Base-by-base conservation (phyloP, 2,113 vertebrate genomes). In the Tragelaphus scriptus region DNA sequence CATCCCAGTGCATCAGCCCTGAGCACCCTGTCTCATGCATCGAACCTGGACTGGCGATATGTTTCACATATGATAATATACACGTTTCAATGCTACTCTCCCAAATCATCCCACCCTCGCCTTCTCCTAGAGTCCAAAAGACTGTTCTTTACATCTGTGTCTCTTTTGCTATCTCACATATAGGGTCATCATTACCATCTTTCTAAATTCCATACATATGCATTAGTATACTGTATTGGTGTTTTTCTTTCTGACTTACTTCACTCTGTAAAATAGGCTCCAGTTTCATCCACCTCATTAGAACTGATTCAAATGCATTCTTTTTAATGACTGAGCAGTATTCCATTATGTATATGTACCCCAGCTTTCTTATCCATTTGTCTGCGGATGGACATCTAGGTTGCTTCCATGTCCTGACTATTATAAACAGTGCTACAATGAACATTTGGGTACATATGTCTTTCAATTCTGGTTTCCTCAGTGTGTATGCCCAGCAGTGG, bases 181-280 rank as follows among this genome's bases (percentile, higher is more conserved):
- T 5, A 68, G 16, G 16, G 16, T n/a, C 4, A n/a, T n/a, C 16
- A 0, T 19, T 68, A n/a, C 3, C 63, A n/a, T 10, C 32, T 68
- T 68, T 68, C 63, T 19, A 68, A 68, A 68, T 68, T 68, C 32
- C 32, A 2, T 68, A 68, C n/a, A 68, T 68, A 68, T 19, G 65
- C 0, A 0, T 68, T 68, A 68, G 32, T 68, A 36, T 68, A 5
- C 8, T 68, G 8, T 36, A 68, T 10, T 21, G 65, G 1, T 68
- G 0, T 71, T 71, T 68, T 11, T 71, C n/a, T 36, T 21, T 71
- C 65, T 71, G n/a, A 2, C 17, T 17, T n/a, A n/a, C 7, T 36
- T 11, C n/a, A 71, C 65, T 71, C n/a, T 36, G 32, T 71, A 36
- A 5, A 71, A 71, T 71, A 1, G 9, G 65, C 17, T 71, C n/a